These are phyloP conservation scores for Formicarius rufipectus DNA, from an alignment of 2,113 vertebrate species.

Conservation along the genomic window DNA sequence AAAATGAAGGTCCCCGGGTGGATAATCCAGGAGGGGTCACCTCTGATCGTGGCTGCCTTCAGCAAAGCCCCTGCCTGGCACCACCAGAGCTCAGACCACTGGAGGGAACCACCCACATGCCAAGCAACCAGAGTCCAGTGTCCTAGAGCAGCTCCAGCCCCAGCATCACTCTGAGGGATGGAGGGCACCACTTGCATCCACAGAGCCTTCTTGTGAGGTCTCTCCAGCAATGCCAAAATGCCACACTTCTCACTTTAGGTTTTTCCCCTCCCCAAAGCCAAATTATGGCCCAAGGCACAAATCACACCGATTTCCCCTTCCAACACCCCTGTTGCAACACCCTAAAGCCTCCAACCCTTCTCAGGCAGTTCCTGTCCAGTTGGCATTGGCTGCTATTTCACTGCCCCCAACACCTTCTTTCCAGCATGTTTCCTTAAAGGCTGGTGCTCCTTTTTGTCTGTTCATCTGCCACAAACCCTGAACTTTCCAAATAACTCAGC, in stretches of 20 bases:
- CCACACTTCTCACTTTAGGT: neutral
- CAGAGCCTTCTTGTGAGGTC: neutral
- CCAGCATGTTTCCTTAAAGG: neutral
- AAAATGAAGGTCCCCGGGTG: neutral
- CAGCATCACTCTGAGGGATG: rapidly evolving
- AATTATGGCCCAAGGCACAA: neutral
- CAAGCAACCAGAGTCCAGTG: neutral
- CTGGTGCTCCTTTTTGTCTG: neutral
- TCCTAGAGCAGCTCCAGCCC: neutral
- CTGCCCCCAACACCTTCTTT: neutral
- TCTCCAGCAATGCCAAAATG: neutral
- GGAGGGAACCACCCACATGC: neutral
- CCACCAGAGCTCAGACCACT: neutral
- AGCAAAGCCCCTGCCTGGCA: neutral
- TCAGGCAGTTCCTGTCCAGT: neutral
- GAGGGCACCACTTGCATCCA: neutral
- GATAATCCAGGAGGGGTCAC: neutral
- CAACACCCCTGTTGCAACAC: neutral
- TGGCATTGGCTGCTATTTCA: neutral
- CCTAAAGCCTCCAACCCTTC: neutral
- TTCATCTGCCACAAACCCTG: neutral
- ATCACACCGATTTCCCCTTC: neutral
- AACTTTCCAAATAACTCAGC: neutral
- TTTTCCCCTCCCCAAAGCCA: neutral
- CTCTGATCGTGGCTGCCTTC: rapidly evolving